Evolutionary conservation across 2,888 invertebrate species (phyloP).

Genomic region (Pterostichus niger): DNA sequence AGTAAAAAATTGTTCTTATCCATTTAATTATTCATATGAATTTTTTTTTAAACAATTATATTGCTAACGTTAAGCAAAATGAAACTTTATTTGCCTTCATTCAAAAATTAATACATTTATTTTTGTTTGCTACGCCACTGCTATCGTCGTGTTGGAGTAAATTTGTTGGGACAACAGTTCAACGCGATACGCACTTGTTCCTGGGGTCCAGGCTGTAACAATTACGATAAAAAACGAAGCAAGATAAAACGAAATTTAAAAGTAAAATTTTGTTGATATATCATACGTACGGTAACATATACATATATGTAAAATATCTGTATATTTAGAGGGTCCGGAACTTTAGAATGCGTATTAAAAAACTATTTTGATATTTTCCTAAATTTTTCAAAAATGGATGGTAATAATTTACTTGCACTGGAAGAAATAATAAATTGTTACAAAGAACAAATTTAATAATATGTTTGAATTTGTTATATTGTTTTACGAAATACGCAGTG

Average conservation of each 20-base stretch:
- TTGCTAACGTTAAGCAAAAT: no score
- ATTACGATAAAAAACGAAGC: conserved; percentile 57
- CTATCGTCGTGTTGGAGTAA: conserved; percentile 9
- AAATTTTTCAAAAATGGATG: not conserved
- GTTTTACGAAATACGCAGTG: no score
- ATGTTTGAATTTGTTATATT: not conserved
- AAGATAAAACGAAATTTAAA: conserved; percentile 59
- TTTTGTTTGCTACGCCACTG: not conserved
- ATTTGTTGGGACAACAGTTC: conserved; percentile 29
- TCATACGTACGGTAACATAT: conserved; percentile 15
- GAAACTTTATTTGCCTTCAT: no score
- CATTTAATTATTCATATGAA: no score
- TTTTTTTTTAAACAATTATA: no score
- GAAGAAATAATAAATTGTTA: not conserved
- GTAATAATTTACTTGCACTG: not conserved
- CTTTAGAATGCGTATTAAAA: conserved; percentile 12
- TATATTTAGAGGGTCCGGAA: conserved; percentile 1
- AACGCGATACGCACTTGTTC: conserved; percentile 44
- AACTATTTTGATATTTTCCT: not conserved
- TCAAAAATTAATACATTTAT: not conserved
- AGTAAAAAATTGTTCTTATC: no score
- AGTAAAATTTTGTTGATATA: conserved; percentile 56
- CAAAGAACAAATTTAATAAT: not conserved
- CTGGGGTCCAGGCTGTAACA: conserved; percentile 48
- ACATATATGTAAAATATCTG: conserved; percentile 26